Conservation (phyloP, 2,113 vertebrate species). For the Alaudala cheleensis region DNA sequence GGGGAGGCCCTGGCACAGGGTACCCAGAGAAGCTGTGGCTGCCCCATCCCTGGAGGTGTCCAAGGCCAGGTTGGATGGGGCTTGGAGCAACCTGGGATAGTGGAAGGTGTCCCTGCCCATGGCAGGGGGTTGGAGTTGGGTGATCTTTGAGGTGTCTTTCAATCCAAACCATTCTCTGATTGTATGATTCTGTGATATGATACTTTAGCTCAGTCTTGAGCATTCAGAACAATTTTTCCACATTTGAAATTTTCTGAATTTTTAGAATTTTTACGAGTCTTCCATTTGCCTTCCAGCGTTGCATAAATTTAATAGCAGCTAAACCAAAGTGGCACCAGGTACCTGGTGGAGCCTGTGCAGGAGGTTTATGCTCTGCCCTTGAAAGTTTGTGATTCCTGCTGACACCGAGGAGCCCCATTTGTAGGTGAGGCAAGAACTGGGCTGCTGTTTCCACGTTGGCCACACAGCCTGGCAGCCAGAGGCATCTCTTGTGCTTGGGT, state of each 20-base stretch:
- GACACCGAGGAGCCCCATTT: neutral
- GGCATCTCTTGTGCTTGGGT: neutral
- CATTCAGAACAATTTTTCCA: neutral
- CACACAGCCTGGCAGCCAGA: neutral
- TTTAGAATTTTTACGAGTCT: neutral
- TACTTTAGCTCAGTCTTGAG: neutral
- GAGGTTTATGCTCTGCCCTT: neutral
- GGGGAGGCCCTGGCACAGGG: accelerated
- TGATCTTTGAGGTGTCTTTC: neutral
- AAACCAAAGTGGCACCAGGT: neutral
- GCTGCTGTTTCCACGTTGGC: neutral
- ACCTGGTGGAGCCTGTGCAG: neutral
- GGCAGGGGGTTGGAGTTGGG: accelerated
- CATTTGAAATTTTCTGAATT: neutral
- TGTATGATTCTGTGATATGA: neutral
- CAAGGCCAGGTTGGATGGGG: accelerated
- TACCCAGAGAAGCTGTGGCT: neutral
- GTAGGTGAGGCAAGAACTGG: neutral
- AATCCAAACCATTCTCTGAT: neutral
- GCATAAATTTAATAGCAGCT: neutral
- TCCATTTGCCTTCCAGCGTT: neutral
- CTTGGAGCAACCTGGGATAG: accelerated
- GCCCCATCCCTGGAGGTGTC: accelerated
- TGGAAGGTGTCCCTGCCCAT: neutral
- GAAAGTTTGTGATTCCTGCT: neutral